Conservation (phyloP, 1,140 invertebrate genomes). For the Drosophila ercepeae region DNA sequence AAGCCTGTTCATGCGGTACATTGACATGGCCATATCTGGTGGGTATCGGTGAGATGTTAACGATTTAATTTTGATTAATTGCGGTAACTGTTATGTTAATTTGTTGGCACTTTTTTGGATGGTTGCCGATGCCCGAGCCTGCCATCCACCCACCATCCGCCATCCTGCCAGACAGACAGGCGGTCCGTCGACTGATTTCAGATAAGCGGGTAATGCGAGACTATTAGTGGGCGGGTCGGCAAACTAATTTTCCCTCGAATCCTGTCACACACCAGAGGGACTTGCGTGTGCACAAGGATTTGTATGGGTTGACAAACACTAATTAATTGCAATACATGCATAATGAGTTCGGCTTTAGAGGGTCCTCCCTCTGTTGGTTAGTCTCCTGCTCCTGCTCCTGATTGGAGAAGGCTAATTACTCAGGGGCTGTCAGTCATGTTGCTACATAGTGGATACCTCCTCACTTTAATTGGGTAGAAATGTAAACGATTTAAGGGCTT, state of each 20-base stretch:
- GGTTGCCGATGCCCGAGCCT: slow-evolving; percentile 9
- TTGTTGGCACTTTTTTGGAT: slow-evolving; percentile 61
- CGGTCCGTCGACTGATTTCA: slow-evolving; percentile 44
- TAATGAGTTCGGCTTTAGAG: slow-evolving; percentile 31
- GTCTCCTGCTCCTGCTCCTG: slow-evolving; percentile 18
- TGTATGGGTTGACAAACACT: slow-evolving; percentile 48
- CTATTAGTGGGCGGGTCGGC: slow-evolving; percentile 47
- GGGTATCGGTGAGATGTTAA: slow-evolving; percentile 4
- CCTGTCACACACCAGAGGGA: slow-evolving; percentile 9
- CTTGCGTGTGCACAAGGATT: not conserved
- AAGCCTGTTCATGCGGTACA: slow-evolving; percentile 47
- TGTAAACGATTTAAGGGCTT: not conserved
- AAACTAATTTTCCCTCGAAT: slow-evolving; percentile 35
- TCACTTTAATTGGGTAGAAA: not conserved
- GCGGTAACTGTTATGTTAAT: slow-evolving; percentile 74
- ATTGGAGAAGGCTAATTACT: slow-evolving; percentile 34
- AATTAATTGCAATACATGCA: slow-evolving; percentile 52
- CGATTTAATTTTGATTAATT: slow-evolving; percentile 69
- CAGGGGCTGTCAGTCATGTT: slow-evolving; percentile 25
- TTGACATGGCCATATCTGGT: slow-evolving; percentile 32
- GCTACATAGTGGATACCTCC: not conserved
- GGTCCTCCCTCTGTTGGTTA: slow-evolving; percentile 2
- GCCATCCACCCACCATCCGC: not conserved
- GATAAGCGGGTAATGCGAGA: slow-evolving; percentile 56
- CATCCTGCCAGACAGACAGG: not conserved